Percentiles rank a stretch among this genome's conserved stretches.
Conservation (phyloP, 2,888 invertebrate species). For the Quadroppia sp. region DNA sequence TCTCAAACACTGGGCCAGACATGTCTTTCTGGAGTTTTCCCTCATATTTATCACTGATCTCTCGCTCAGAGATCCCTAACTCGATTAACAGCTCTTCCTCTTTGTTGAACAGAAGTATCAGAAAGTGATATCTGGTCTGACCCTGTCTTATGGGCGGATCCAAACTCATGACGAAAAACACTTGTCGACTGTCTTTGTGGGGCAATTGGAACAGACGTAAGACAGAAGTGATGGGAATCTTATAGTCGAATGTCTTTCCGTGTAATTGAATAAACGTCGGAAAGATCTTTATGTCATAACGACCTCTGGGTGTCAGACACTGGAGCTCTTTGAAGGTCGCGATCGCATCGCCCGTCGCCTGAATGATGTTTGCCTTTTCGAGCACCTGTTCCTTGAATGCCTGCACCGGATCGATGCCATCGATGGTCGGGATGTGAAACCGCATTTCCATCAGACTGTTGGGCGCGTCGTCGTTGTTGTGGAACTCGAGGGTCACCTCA, state of each 20-base stretch:
- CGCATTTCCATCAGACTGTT: constrained; percentile 96
- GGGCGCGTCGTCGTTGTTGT: constrained; percentile 97
- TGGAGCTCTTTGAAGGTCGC: constrained; percentile 94
- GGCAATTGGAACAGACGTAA: constrained; percentile 88
- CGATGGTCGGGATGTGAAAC: constrained; percentile 87
- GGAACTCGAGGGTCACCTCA: constrained; percentile 96
- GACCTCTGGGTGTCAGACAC: constrained; percentile 95
- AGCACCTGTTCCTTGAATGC: constrained; percentile 96
- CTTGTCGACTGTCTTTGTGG: constrained; percentile 95
- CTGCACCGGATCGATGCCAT: constrained; percentile 79
- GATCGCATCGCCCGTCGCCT: constrained; percentile 95
- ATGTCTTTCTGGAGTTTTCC: constrained; percentile 85
- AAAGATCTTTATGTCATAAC: constrained; percentile 93
- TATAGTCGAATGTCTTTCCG: constrained; percentile 99
- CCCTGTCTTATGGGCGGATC: constrained; percentile 99
- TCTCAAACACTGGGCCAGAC: constrained; percentile 88
- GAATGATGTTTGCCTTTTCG: constrained; percentile 95
- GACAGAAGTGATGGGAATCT: constrained; percentile 96
- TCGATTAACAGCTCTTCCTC: constrained; percentile 91
- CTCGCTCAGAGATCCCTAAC: constrained; percentile 86
- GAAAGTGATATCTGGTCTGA: constrained; percentile 94
- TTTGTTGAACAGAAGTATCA: constrained; percentile 87
- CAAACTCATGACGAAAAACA: constrained; percentile 90
- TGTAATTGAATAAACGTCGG: constrained; percentile 85
- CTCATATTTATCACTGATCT: constrained; percentile 86